Base-by-base conservation (phyloP, 1,140 invertebrate genomes). In the Ephestia elutella region DNA sequence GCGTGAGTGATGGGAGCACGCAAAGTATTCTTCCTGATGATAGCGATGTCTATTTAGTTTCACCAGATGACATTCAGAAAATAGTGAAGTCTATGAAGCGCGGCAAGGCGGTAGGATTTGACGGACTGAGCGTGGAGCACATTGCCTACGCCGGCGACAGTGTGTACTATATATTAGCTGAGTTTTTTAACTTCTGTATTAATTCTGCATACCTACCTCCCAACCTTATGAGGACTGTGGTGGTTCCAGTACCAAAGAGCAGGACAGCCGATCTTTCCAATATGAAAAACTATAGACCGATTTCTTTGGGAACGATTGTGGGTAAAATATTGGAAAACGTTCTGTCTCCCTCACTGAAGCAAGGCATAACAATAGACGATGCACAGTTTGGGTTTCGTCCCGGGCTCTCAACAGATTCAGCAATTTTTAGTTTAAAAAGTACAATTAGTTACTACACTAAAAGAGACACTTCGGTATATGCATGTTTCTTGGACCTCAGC, bases 31-130 rank as follows among this genome's bases (percentile, higher is more conserved):
- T 3, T 3, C 21, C 7, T 25, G 7, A 7, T 25, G 21, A 25
- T 7, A 25, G 21, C 21, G 21, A 25, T 2, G 21, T 25, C 7
- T 25, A 25, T 35, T 11, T 35, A 51, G 56, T 71, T 19, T 50
- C 10, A 10, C 19, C 50, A 7, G 60, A 60, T 30, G 57, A 65
- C 0, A 51, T 72, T 3, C 0, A 0, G 3, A 10, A 25, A 17
- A 56, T 25, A 2, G 65, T 67, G 25, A 17, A 60, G 38, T 5
- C 2, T 8, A 66, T 71, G 64, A 54, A 54, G 9, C 54, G 58
- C 50, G 63, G 66, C 10, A 71, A 68, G 51, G 63, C 63, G 5
- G 62, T 57, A 7, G 69, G 63, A 4, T 59, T 66, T 20, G 69
- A 71, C 17, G 62, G 63, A 0, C 66, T 68, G 2, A 68, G 69